These are phyloP conservation scores for Propithecus deckenii DNA, from an alignment of 2,797 vertebrate species.

Conservation along the genomic window DNA sequence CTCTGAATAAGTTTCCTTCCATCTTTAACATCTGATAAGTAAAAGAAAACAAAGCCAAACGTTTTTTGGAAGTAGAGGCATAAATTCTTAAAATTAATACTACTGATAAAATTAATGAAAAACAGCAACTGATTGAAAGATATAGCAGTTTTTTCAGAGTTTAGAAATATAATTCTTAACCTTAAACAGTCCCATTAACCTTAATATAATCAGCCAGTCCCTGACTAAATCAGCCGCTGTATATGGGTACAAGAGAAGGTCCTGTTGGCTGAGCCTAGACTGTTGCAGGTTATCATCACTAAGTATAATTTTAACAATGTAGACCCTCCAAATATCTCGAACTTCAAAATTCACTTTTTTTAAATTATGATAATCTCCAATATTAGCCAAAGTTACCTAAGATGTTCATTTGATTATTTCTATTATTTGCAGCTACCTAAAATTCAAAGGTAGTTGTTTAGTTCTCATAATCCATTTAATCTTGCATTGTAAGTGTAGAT, in stretches of 20 bases:
- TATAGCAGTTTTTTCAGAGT: neutral
- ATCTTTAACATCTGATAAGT: neutral
- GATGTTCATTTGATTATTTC: neutral
- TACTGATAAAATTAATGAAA: neutral
- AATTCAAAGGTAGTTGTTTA: neutral
- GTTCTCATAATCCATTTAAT: neutral
- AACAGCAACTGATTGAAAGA: neutral
- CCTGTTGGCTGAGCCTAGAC: neutral
- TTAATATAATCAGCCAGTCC: neutral
- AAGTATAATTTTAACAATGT: neutral
- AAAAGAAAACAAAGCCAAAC: neutral
- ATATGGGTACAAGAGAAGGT: accelerated
- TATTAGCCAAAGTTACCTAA: neutral
- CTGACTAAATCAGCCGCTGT: neutral
- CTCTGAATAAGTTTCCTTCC: neutral
- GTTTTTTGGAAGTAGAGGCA: neutral
- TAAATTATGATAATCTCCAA: neutral
- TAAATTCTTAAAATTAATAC: neutral
- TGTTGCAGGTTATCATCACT: accelerated
- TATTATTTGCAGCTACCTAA: neutral
- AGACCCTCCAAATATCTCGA: neutral
- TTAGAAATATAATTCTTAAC: neutral
- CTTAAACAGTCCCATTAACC: neutral
- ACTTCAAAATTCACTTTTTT: neutral
- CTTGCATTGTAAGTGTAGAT: neutral